Base-by-base conservation (phyloP, 2,888 invertebrate genomes). In the Callosobruchus maculatus region DNA sequence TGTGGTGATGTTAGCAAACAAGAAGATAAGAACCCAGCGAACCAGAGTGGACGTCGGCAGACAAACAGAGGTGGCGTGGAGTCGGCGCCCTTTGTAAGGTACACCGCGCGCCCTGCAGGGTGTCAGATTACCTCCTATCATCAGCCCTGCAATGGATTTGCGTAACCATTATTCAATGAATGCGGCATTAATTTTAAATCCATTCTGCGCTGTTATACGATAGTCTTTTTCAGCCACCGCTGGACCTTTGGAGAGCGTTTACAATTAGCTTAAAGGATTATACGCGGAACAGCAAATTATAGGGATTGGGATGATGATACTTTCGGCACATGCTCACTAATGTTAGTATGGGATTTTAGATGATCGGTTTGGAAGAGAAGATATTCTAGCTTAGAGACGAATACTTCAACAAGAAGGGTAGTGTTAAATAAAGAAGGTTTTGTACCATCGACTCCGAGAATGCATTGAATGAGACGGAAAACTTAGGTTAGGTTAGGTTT, bases 51-150 rank as follows among this genome's bases (percentile, higher is more conserved):
- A 49, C 49, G 13, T 2, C 26, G 26, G 26, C 26, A 26, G 3
- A 18, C 49, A 49, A 49, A 49, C 49, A 49, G 49, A 49, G 49
- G 49, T 49, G 49, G 49, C 49, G 49, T 30, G n/a, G n/a, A 20
- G 70, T 49, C 76, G 76, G 74, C 31, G 49, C 74, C 69, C 74
- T 76, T 76, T 76, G 76, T 73, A 76, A 76, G 69, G 13, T 74
- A 76, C 74, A 76, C 76, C 74, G 74, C 26, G 74, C 67, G 49
- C 49, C 49, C 49, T 18, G 49, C 49, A 49, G 49, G 73, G 76
- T 74, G 76, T 76, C 76, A 31, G 72, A 76, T 76, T 76, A 76
- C 76, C 74, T 72, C 30, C 73, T 68, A 49, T 76, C 7, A 49
- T 74, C 7, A 49, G 4, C 49, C 49, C 13, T 49, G 49, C 13